phyloP scores from a whole-genome alignment of 2,888 invertebrate genomes.

The Nasonia oneida region DNA sequence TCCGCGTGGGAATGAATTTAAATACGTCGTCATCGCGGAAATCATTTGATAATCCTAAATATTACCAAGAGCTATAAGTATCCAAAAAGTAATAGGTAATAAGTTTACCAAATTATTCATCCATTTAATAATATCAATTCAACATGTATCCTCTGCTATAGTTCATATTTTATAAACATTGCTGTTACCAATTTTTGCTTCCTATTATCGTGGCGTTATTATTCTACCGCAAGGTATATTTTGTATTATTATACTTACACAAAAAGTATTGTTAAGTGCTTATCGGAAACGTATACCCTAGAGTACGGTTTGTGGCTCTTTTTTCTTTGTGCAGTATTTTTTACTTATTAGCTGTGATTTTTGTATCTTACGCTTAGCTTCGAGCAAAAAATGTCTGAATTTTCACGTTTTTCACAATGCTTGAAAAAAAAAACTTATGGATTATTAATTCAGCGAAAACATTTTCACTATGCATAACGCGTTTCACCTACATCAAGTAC shows the following conservation, averaged over 20 bases:
- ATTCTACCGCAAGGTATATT: slow-evolving; percentile 33
- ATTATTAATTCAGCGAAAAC: background rate
- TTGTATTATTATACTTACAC: slow-evolving; percentile 37
- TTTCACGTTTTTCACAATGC: background rate
- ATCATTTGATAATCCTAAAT: background rate
- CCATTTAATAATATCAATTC: background rate
- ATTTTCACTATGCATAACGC: slow-evolving; percentile 25
- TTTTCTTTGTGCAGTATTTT: slow-evolving; percentile 43
- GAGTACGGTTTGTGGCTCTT: background rate
- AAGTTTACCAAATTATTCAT: background rate
- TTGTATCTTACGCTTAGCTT: background rate
- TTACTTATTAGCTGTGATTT: slow-evolving; percentile 38
- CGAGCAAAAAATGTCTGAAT: background rate
- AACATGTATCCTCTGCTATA: slow-evolving; percentile 11
- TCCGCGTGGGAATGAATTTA: background rate
- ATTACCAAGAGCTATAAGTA: background rate
- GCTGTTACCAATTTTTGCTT: slow-evolving; percentile 30
- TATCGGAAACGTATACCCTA: background rate
- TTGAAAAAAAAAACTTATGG: background rate
- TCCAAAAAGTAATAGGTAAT: background rate
- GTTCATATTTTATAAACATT: slow-evolving; percentile 10
- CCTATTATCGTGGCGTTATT: background rate
- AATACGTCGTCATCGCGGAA: background rate
- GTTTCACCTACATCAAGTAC: slow-evolving; percentile 10
- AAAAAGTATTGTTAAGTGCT: slow-evolving; percentile 38